Percentiles rank a stretch among this genome's conserved stretches.
Conservation (phyloP, 2,888 invertebrate species). For the Agrochola litura region DNA sequence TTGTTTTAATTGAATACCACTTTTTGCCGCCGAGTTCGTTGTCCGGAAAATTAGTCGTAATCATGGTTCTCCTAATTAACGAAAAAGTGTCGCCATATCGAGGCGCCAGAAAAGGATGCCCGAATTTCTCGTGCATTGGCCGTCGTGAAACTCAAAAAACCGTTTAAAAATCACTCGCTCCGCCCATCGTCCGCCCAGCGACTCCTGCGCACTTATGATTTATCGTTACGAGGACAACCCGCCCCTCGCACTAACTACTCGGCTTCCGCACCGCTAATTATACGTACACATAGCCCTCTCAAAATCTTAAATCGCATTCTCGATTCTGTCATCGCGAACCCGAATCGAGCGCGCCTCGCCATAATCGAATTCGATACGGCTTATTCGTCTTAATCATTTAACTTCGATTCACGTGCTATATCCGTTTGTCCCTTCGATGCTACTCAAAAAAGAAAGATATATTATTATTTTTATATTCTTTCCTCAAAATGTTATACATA, state of each 20-base stretch:
- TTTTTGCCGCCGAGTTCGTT: slow-evolving; percentile 69
- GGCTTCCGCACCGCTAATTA: slow-evolving; percentile 88
- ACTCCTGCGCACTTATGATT: slow-evolving; percentile 89
- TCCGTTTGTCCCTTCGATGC: slow-evolving; percentile 64
- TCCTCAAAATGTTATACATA: slow-evolving; percentile 61
- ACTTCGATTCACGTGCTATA: slow-evolving; percentile 74
- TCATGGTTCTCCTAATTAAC: slow-evolving; percentile 88
- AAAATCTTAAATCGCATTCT: slow-evolving; percentile 84
- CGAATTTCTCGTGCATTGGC: slow-evolving; percentile 87
- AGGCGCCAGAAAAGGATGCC: slow-evolving; percentile 87
- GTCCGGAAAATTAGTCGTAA: slow-evolving; percentile 85
- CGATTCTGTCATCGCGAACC: slow-evolving; percentile 79
- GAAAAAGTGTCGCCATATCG: slow-evolving; percentile 87
- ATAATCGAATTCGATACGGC: slow-evolving; percentile 80
- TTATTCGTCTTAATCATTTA: slow-evolving; percentile 79
- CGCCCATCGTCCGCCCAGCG: slow-evolving; percentile 88
- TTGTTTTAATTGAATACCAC: slow-evolving; percentile 68
- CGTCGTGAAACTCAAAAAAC: slow-evolving; percentile 88
- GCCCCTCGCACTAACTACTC: slow-evolving; percentile 87
- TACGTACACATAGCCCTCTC: slow-evolving; percentile 82
- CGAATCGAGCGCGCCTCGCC: slow-evolving; percentile 69
- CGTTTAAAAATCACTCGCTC: slow-evolving; percentile 90
- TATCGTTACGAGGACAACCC: slow-evolving; percentile 88
- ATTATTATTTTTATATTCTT: slow-evolving; percentile 64
- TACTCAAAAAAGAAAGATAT: no score